Evolutionary conservation across 2,113 vertebrate genomes (phyloP).

Genomic region (Dunckerocampus dactyliophorus): DNA sequence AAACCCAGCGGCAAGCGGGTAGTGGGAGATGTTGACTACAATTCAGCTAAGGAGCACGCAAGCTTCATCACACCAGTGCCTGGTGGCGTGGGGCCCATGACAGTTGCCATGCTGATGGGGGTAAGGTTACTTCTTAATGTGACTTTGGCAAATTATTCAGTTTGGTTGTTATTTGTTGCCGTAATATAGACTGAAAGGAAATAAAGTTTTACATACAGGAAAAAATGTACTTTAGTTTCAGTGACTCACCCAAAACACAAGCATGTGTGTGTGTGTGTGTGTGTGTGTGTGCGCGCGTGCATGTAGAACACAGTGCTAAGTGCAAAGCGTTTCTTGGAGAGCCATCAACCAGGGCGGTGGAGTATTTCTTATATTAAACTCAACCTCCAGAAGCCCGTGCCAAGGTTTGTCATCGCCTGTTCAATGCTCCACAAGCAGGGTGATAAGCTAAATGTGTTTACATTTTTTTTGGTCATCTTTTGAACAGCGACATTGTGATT

Average conservation of each 20-base stretch:
- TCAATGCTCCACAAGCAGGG: not conserved
- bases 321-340: constrained; percentile 83
- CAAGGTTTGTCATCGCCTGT: constrained; percentile 74
- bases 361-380: constrained; percentile 81
- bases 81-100: constrained; percentile 97
- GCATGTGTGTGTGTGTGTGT: no score
- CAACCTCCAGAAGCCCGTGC: constrained; percentile 80
- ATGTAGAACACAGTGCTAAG: constrained; percentile 90
- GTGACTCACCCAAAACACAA: no score
- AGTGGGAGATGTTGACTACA: constrained; percentile 88
- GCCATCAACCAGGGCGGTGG: constrained; percentile 84
- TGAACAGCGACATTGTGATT: constrained; percentile 86
- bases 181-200: no score
- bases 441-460: not conserved
- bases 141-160: no score
- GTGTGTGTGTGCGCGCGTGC: constrained; percentile 20
- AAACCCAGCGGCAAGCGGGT: constrained; percentile 85
- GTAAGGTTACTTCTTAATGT: constrained; percentile 57
- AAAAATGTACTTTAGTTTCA: no score
- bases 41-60: constrained; percentile 83
- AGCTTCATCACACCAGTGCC: constrained; percentile 94
- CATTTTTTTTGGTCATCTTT: constrained; percentile 6
- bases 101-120: constrained; percentile 97
- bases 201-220: no score
- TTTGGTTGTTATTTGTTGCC: no score